A percentile compares a stretch with the other conserved stretches of the same genome.
Conservation (phyloP, 2,888 invertebrate genomes). For the Macrophya annulata region DNA sequence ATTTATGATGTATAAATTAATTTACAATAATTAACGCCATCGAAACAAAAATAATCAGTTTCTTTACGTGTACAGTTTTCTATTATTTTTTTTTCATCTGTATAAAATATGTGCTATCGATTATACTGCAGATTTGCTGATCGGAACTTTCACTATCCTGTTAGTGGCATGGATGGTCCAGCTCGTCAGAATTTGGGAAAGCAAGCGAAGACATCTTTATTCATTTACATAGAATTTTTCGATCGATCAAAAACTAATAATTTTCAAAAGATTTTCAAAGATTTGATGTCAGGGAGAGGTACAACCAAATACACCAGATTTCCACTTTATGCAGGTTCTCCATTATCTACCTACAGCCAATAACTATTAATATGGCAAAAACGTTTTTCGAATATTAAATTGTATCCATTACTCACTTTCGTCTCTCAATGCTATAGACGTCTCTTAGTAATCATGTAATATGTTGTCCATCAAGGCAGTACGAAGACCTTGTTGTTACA, state of each 20-base stretch:
- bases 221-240: background rate
- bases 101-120: background rate
- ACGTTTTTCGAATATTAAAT: conserved; percentile 17
- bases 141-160: conserved; percentile 15
- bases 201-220: conserved; percentile 54
- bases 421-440: background rate
- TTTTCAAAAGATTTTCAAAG: background rate
- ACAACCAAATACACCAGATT: background rate
- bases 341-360: background rate
- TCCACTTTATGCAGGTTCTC: background rate
- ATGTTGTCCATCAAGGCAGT: background rate
- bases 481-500: background rate
- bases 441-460: background rate
- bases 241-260: background rate
- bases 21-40: background rate
- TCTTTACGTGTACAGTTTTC: background rate
- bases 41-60: background rate
- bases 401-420: background rate
- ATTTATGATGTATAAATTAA: background rate
- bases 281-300: background rate
- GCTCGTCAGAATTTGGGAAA: conserved; percentile 57
- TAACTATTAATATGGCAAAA: background rate
- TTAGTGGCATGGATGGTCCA: conserved; percentile 54
- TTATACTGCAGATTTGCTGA: background rate
- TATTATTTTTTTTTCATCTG: background rate